A percentile compares a stretch with the other conserved stretches of the same genome.
Evolutionary conservation across 2,888 invertebrate species (phyloP).

Genomic region (Pseudococcus viburni): DNA sequence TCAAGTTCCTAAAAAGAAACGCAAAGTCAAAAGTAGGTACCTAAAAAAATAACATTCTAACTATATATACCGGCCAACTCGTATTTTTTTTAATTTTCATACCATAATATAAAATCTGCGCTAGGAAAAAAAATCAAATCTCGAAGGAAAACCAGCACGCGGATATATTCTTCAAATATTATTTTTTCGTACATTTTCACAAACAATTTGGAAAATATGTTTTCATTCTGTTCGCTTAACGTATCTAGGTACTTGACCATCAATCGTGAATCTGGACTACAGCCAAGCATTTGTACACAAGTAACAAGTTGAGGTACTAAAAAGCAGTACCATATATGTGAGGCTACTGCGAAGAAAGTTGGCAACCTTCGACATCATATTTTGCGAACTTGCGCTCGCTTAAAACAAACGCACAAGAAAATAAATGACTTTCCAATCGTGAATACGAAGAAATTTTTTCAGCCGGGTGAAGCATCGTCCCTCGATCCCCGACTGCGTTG

Average conservation of each 20-base stretch:
- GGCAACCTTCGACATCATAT: constrained; percentile 52
- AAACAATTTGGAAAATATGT: constrained; percentile 46
- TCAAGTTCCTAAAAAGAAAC: background rate
- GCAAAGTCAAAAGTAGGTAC: too few species aligned
- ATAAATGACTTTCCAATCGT: constrained; percentile 52
- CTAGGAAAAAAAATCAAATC: background rate
- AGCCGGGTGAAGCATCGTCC: background rate
- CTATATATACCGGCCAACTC: background rate
- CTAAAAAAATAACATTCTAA: background rate
- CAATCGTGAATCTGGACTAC: background rate
- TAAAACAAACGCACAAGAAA: constrained; percentile 25
- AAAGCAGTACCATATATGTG: background rate
- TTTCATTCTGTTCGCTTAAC: background rate
- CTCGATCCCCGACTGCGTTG: background rate
- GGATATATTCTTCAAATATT: background rate
- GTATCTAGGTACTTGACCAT: background rate
- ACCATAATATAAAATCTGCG: background rate
- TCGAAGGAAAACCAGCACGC: background rate
- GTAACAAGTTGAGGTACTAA: constrained; percentile 44
- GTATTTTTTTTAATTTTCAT: constrained; percentile 16
- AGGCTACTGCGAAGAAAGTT: background rate
- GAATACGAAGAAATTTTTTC: constrained; percentile 29
- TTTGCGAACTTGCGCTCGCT: constrained; percentile 43
- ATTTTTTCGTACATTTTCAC: constrained; percentile 19
- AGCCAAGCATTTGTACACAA: constrained; percentile 36